A percentile compares a stretch with the other conserved stretches of the same genome.
These are phyloP conservation scores for Patiria pectinifera DNA, from an alignment of 53 echinoderm and acorn worm species.

Conservation along the genomic window DNA sequence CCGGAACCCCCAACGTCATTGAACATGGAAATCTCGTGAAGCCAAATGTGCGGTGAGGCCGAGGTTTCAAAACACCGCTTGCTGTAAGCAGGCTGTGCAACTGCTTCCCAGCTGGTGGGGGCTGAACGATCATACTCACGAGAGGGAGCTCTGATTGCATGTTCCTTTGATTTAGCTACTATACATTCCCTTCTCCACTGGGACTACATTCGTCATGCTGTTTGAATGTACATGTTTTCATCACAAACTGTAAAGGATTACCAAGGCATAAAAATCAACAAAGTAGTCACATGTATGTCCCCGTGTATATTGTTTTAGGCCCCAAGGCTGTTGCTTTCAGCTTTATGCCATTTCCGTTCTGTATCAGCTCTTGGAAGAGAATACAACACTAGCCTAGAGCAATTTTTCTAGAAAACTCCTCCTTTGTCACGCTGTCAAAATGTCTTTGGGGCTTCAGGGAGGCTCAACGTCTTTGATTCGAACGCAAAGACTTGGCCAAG, in stretches of 20 bases:
- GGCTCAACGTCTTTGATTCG: not conserved
- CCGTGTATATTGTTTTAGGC: not conserved
- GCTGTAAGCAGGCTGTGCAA: not conserved
- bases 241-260: not conserved
- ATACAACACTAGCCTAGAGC: not conserved
- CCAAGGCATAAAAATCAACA: not conserved
- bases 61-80: too few relatives aligned
- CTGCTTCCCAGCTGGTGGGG: not conserved
- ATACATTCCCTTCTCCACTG: not conserved
- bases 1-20: too few relatives aligned
- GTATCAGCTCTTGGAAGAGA: not conserved
- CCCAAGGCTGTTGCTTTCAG: not conserved
- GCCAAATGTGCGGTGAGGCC: too few relatives aligned
- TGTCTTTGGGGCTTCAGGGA: not conserved
- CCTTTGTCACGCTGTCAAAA: not conserved
- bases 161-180: not conserved
- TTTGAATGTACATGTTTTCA: not conserved
- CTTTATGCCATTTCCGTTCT: not conserved
- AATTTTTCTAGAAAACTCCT: not conserved
- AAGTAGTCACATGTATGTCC: not conserved
- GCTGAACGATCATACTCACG: not conserved
- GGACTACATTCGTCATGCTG: not conserved
- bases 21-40: too few relatives aligned
- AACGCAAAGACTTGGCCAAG: not conserved
- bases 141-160: not conserved